phyloP scores from a whole-genome alignment of 2,113 vertebrate species.

The Dipodomys stephensi region DNA sequence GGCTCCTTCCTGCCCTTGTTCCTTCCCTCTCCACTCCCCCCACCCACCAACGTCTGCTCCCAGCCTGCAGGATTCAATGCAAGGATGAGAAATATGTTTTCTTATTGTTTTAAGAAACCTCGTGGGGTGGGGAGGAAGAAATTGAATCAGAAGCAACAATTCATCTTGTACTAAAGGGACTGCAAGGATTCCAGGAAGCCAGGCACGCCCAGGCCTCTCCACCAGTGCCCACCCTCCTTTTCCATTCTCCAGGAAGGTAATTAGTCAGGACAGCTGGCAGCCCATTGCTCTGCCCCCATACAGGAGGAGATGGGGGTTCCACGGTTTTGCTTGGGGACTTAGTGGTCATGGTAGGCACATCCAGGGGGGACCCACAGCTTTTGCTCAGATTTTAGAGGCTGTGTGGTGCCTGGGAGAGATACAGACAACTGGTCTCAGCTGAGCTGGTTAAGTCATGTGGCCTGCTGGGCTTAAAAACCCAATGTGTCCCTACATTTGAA shows the following conservation, averaged over 20 bases:
- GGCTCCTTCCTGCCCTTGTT: neutral
- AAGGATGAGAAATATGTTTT: slow-evolving; percentile 78
- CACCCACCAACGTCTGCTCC: neutral
- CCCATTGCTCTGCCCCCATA: fast-evolving
- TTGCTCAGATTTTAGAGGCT: neutral
- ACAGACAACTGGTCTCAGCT: neutral
- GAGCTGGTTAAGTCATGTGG: neutral
- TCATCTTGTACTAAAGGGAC: slow-evolving; percentile 76
- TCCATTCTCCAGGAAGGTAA: neutral
- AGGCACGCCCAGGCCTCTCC: neutral
- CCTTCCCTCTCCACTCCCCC: too few relatives aligned
- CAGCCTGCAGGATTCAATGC: slow-evolving; percentile 61
- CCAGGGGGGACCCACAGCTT: neutral
- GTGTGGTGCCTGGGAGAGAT: neutral
- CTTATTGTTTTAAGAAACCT: slow-evolving; percentile 80
- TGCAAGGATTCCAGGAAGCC: slow-evolving; percentile 51
- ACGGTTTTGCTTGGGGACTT: neutral
- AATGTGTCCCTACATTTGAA: too few relatives aligned
- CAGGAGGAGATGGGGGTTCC: neutral
- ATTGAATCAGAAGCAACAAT: slow-evolving; percentile 74
- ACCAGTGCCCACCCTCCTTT: neutral
- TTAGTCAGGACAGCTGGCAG: neutral
- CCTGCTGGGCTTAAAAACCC: neutral
- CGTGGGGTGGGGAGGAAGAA: slow-evolving; percentile 45
- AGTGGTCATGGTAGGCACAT: neutral